These are phyloP conservation scores for Calliphora vicina DNA, from an alignment of 1,140 invertebrate genomes.

Conservation along the genomic window DNA sequence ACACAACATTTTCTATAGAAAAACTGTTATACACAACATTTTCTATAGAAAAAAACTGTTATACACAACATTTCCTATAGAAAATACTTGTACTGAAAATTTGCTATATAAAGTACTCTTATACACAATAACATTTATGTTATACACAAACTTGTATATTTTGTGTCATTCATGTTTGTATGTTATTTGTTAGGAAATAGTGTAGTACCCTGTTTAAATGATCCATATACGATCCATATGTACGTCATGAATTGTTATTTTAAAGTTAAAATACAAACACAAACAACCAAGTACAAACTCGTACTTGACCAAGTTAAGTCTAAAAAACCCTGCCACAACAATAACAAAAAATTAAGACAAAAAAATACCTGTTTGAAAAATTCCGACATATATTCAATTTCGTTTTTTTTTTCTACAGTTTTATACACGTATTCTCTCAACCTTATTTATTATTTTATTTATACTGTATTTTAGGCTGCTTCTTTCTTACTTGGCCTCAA, in stretches of 20 bases:
- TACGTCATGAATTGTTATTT: background rate
- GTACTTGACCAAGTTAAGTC: conserved; percentile 6
- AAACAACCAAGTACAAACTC: background rate
- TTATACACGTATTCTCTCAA: background rate
- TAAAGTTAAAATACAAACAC: background rate
- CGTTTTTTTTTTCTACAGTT: background rate
- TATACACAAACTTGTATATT: too few species aligned
- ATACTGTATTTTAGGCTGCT: conserved; percentile 21
- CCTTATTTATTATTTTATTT: background rate
- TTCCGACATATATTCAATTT: conserved; percentile 37
- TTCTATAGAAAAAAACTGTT: too few species aligned
- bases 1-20: too few species aligned
- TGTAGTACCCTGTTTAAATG: background rate
- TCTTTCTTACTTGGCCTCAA: conserved; percentile 22
- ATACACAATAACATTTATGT: too few species aligned
- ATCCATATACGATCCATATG: background rate
- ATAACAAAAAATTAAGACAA: background rate
- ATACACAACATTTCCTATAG: too few species aligned
- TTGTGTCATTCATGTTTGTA: too few species aligned
- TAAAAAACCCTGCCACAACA: background rate
- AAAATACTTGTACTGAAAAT: too few species aligned
- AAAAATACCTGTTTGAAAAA: conserved; percentile 49
- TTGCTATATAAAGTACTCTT: too few species aligned
- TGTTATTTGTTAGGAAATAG: background rate
- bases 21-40: too few species aligned